Evolutionary conservation across 2,888 invertebrate genomes (phyloP), one percentile per base, ranked within the genome.

Genomic region (Leptopilina drosophilae): DNA sequence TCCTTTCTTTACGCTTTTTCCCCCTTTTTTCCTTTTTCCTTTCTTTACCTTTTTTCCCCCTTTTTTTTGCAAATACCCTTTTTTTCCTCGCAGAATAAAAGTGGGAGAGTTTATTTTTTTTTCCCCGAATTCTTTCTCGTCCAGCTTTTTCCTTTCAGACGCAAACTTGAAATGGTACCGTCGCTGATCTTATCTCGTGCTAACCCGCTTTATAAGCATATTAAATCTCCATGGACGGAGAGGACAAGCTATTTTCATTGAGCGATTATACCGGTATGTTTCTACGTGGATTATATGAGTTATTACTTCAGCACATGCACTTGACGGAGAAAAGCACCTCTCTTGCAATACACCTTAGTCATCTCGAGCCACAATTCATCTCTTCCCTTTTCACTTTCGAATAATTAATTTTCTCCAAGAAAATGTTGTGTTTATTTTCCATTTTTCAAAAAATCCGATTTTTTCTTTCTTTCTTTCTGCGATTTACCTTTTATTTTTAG

Each of bases 251-350:
- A 26, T 69, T 26, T 33, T 12, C 67, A 49, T 49, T 49, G 49
- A 49, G 49, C 26, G 20, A 69, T 69, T 53, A 53, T 20, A 15
- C 26, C 49, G 67, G 67, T 69, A 69, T 69, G 67, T 69, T 69
- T 46, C 67, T 69, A 26, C 20, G 67, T 69, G 49, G 67, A 69
- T 69, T 69, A 69, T 33, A 33, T 49, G 20, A 69, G 49, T 69
- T 69, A 69, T 69, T 53, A 69, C 67, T 14, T 69, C 12, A 46
- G 67, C 67, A 69, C 67, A 53, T 69, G 49, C 67, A 53, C 67
- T 53, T 49, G 12, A 67, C 15, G 49, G 49, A 49, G 20, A 49
- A 42, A 20, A 67, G 67, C 67, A 67, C 49, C 66, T 40, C 66
- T 40, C 46, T 42, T 40, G 40, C 66, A 40, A 15, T 67, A 42